These are phyloP conservation scores for Podarcis lilfordi DNA, from an alignment of 2,797 vertebrate species.

Conservation along the genomic window DNA sequence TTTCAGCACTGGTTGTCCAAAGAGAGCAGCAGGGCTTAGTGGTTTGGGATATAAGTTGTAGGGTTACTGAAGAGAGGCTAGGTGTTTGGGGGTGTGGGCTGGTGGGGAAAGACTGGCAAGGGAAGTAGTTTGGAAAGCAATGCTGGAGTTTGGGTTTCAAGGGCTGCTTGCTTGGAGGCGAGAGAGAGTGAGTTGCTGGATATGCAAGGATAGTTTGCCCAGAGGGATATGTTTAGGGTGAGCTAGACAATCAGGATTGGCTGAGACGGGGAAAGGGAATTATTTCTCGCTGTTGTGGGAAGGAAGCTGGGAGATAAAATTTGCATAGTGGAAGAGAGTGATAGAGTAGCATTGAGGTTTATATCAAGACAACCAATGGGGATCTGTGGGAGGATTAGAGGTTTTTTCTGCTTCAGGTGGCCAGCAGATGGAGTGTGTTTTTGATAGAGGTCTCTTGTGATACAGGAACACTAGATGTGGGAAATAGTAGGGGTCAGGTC, in stretches of 20 bases:
- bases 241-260: no score
- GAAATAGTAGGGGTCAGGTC: no score
- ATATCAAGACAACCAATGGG: no score
- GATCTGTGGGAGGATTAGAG: neutral
- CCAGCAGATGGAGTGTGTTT: neutral
- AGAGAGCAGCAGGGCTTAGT: no score
- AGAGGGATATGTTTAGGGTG: neutral
- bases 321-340: no score
- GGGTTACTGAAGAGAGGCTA: neutral
- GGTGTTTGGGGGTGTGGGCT: neutral
- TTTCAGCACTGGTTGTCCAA: neutral
- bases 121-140: neutral
- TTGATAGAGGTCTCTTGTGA: no score
- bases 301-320: neutral
- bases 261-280: neutral
- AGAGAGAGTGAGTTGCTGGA: neutral
- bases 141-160: neutral
- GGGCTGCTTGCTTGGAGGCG: neutral
- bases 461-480: neutral
- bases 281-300: neutral
- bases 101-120: neutral
- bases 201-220: neutral
- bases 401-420: neutral
- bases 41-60: neutral
- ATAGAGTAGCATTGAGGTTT: neutral